Evolutionary conservation across 2,888 invertebrate genomes (phyloP).

Genomic region (Stenoptilia bipunctidactyla): DNA sequence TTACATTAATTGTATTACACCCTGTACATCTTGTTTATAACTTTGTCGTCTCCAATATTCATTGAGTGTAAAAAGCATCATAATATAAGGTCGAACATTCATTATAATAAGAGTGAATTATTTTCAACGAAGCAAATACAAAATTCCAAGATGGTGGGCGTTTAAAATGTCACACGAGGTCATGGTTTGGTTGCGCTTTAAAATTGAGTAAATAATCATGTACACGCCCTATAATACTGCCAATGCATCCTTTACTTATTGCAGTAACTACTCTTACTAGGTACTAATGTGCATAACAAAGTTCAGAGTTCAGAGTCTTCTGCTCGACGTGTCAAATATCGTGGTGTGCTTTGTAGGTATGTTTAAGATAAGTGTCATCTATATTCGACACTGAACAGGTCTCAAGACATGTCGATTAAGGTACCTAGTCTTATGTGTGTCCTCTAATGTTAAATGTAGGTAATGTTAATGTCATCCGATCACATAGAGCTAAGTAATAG

Average conservation of each 20-base stretch:
- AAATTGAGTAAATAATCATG: constrained; percentile 1
- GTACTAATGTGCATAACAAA: constrained; percentile 15
- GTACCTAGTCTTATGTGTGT: constrained; percentile 13
- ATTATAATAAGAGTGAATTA: too few species aligned
- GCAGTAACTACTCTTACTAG: background rate
- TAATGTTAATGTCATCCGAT: constrained; percentile 39
- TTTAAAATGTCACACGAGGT: constrained; percentile 1
- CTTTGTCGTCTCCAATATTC: too few species aligned
- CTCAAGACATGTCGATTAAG: too few species aligned
- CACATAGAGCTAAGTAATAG: constrained; percentile 31
- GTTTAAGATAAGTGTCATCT: too few species aligned
- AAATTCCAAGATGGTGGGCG: background rate
- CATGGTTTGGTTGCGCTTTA: background rate
- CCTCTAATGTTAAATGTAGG: constrained; percentile 29
- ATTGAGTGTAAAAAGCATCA: too few species aligned
- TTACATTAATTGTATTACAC: too few species aligned
- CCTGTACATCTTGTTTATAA: too few species aligned
- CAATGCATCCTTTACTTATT: background rate
- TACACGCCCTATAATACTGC: background rate
- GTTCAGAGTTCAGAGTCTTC: constrained; percentile 19
- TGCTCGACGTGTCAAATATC: too few species aligned
- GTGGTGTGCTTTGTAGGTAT: too few species aligned
- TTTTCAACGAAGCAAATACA: too few species aligned
- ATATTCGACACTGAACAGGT: too few species aligned
- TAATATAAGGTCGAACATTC: too few species aligned